These are phyloP conservation scores for Blennius ocellaris DNA, from an alignment of 2,113 vertebrate genomes.

Conservation along the genomic window DNA sequence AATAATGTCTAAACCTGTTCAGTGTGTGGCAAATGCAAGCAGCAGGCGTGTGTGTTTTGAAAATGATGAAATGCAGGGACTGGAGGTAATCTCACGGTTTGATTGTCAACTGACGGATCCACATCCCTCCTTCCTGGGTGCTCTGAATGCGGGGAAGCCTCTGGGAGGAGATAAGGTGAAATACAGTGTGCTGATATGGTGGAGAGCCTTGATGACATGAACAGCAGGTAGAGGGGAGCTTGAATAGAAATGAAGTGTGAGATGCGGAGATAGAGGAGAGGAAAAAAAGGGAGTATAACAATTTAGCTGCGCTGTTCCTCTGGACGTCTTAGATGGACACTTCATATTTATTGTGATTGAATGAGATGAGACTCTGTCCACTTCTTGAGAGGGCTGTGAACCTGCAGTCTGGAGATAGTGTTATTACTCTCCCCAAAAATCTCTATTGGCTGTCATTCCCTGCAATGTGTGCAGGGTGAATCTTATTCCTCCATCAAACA, in stretches of 20 bases:
- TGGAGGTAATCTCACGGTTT: slow-evolving; percentile 21
- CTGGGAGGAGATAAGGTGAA: slow-evolving; percentile 23
- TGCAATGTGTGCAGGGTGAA: not conserved
- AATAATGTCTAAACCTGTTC: not conserved
- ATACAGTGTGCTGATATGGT: slow-evolving; percentile 24
- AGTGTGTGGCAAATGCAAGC: not conserved
- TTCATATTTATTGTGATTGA: slow-evolving; percentile 1
- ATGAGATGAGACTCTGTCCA: not conserved
- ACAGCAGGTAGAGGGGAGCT: slow-evolving; percentile 24
- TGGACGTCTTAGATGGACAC: not conserved
- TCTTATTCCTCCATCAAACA: not conserved
- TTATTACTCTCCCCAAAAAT: not conserved
- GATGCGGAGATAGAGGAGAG: not conserved
- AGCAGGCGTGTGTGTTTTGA: slow-evolving; percentile 12
- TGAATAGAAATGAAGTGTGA: slow-evolving; percentile 5
- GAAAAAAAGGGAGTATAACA: slow-evolving; percentile 9
- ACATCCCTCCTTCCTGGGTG: slow-evolving; percentile 1
- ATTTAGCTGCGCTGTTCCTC: not conserved
- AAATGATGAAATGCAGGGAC: slow-evolving; percentile 6
- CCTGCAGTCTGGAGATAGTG: not conserved
- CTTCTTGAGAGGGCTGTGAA: not conserved
- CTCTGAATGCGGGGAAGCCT: slow-evolving; percentile 15
- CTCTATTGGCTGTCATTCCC: not conserved
- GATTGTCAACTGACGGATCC: slow-evolving; percentile 27
- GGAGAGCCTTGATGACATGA: slow-evolving; percentile 36